Percentiles rank a stretch among this genome's conserved stretches.
Evolutionary conservation across 2,113 vertebrate genomes (phyloP).

Genomic region (Lasiurus borealis): DNA sequence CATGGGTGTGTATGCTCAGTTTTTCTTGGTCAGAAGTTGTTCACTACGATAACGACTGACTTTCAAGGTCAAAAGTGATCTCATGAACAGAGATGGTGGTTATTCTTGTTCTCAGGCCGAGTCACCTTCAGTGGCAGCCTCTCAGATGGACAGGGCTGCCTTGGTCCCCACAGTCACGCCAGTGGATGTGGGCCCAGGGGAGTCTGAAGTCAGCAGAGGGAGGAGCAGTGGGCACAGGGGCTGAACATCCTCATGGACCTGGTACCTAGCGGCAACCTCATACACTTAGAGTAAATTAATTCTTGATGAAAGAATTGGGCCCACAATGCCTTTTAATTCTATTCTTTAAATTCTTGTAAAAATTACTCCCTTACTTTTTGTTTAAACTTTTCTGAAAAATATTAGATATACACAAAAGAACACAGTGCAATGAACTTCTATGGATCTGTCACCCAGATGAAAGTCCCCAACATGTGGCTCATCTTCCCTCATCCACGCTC

Average conservation of each 20-base stretch:
- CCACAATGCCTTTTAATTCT: neutral
- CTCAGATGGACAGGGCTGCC: neutral
- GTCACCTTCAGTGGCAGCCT: neutral
- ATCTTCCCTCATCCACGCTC: neutral
- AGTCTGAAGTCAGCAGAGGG: neutral
- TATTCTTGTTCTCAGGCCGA: neutral
- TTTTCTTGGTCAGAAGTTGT: neutral
- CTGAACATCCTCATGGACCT: no score
- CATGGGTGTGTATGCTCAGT: neutral
- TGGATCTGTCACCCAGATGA: no score
- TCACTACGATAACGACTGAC: neutral
- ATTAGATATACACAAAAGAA: no score
- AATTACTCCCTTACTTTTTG: neutral
- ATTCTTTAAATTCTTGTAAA: neutral
- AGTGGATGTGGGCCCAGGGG: neutral
- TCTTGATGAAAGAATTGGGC: neutral
- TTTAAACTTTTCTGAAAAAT: neutral
- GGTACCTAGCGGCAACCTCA: neutral
- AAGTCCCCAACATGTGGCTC: no score
- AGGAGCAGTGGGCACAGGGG: neutral
- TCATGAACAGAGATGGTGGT: neutral
- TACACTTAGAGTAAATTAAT: neutral
- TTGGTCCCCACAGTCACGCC: neutral
- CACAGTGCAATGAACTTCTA: no score
- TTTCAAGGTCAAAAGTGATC: neutral